Evolutionary conservation across 1,140 invertebrate species (phyloP), one percentile per base, ranked within the genome.

Genomic region (Macrobrachium rosenbergii): DNA sequence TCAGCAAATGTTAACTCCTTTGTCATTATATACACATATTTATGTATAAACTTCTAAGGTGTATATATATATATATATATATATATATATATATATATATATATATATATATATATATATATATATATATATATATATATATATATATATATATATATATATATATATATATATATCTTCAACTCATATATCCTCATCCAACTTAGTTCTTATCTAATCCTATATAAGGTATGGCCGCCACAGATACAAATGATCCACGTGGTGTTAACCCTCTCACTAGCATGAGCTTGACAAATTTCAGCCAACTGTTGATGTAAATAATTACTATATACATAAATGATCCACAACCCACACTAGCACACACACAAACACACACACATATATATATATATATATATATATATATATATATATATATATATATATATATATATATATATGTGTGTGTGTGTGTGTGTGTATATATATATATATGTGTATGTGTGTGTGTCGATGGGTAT

Each of bases 71-170:
- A 52, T 28, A 69, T 28, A 69, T 28, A 69, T 28, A 69, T 12
- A n/a, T n/a, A 69, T n/a, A 69, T n/a, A 69, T n/a, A 69, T n/a
- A 69, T n/a, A 69, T n/a, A 69, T n/a, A n/a, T n/a, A 69, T n/a
- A 69, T n/a, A n/a, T n/a, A 69, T 69, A 69, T 69, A 69, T 69
- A 69, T 69, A 69, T 69, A 69, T 69, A 69, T 21, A 69, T 21
- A 69, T 69, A 69, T 69, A 69, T 69, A 21, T 69, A 69, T 69
- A 69, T 69, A 69, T 21, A 69, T 69, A 17, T 69, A 19, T 69
- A 28, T 23, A 23, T n/a, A 23, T 69, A 19, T 5, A 23, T 69
- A 69, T 69, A 69, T 69, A 19, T 69, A n/a, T 69, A n/a, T n/a
- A 28, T 69, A n/a, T 69, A 69, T 69, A 28, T 69, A 19, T 69